Percentiles rank a stretch among this genome's conserved stretches.
Conservation (phyloP, 2,888 invertebrate genomes). For the Miltochrista miniata region DNA sequence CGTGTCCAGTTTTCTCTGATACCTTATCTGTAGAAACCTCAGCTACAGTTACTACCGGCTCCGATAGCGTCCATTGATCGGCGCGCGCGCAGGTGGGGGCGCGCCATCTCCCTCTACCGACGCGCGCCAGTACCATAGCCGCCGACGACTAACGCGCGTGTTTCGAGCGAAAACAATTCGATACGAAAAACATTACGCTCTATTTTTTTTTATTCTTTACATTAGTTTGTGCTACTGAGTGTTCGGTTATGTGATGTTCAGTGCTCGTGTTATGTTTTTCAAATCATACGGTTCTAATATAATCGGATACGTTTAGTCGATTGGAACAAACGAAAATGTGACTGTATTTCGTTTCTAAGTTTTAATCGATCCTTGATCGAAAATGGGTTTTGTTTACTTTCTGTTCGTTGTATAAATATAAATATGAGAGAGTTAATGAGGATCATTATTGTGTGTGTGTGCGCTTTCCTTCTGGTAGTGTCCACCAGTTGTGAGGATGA, state of each 20-base stretch:
- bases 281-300: conserved; percentile 43
- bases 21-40: conserved; percentile 67
- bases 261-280: conserved; percentile 39
- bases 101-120: conserved; percentile 52
- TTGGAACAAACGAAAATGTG: conserved; percentile 75
- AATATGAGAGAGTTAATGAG: conserved; percentile 74
- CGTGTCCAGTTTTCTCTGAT: conserved; percentile 50
- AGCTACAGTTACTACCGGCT: conserved; percentile 39
- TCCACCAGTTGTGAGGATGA: conserved; percentile 61
- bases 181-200: conserved; percentile 47
- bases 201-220: conserved; percentile 22
- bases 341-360: conserved; percentile 57
- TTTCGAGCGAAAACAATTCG: conserved; percentile 40
- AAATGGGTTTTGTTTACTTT: conserved; percentile 62
- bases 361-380: conserved; percentile 49
- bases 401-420: conserved; percentile 50
- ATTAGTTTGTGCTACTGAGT: conserved; percentile 22
- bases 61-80: conserved; percentile 54
- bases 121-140: conserved; percentile 63
- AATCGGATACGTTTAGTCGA: conserved; percentile 49
- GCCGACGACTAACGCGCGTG: conserved; percentile 55
- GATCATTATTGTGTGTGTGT: conserved; percentile 70
- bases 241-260: conserved; percentile 36
- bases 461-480: conserved; percentile 60
- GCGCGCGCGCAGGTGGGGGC: conserved; percentile 62